phyloP scores from a whole-genome alignment of 2,113 vertebrate species.

The Oxyruncus cristatus region DNA sequence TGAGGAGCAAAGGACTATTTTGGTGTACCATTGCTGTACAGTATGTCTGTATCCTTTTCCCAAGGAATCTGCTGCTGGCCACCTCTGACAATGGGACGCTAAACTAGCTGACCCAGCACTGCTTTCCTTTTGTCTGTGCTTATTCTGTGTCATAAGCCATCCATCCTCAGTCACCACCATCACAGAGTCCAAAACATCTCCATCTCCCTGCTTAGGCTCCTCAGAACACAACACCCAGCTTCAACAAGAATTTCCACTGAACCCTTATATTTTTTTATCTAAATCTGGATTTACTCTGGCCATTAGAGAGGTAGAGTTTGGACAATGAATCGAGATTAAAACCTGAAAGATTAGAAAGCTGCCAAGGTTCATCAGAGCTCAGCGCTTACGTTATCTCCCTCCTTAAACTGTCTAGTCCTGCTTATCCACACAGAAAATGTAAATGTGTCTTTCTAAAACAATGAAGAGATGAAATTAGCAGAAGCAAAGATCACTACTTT shows the following conservation, averaged over 20 bases:
- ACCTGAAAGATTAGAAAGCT: neutral
- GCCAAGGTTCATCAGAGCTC: neutral
- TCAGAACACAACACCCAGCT: neutral
- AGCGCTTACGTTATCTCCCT: neutral
- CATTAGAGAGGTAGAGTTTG: neutral
- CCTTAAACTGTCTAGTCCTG: neutral
- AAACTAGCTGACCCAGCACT: neutral
- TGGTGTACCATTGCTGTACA: rapidly evolving
- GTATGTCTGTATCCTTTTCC: neutral
- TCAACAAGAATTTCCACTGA: neutral
- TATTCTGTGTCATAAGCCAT: neutral
- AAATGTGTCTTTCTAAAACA: conserved; percentile 28
- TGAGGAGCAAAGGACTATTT: neutral
- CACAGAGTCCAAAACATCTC: neutral
- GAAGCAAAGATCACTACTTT: neutral
- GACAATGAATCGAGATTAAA: conserved; percentile 28
- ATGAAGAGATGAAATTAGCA: neutral
- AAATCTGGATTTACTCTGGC: conserved; percentile 4
- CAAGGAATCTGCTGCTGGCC: neutral
- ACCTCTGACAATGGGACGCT: neutral
- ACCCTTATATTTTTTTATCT: neutral
- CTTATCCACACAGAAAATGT: conserved; percentile 7
- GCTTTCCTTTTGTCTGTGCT: neutral
- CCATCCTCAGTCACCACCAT: no score
- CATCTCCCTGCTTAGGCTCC: neutral